Conservation (phyloP, 2,888 invertebrate genomes). For the Lottia scabra region DNA sequence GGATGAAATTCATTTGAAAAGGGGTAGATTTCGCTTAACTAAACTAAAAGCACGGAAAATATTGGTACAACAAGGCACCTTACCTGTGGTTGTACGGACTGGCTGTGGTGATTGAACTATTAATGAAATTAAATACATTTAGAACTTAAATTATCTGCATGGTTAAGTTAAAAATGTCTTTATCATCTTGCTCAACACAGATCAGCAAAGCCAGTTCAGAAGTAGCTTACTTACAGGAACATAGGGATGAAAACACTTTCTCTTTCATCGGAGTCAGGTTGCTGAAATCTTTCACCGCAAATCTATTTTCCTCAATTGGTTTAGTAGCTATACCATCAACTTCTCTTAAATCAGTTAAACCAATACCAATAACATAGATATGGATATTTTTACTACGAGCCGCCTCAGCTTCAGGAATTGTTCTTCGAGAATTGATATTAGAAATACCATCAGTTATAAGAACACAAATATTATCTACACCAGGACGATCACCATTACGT, state of each 20-base stretch:
- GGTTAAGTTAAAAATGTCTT: too few species aligned
- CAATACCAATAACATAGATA: conserved; percentile 49
- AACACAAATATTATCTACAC: conserved; percentile 52
- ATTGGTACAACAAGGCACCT: too few species aligned
- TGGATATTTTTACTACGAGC: conserved; percentile 39
- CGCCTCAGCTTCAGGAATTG: conserved; percentile 54
- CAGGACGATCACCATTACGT: conserved; percentile 54
- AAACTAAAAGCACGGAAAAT: too few species aligned
- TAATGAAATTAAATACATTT: too few species aligned
- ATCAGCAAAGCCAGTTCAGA: too few species aligned
- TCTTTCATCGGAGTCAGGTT: conserved; percentile 42
- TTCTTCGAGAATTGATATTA: conserved; percentile 54
- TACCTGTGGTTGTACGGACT: too few species aligned
- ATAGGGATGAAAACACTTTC: conserved; percentile 45
- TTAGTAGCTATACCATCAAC: conserved; percentile 40
- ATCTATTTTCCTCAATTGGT: conserved; percentile 39
- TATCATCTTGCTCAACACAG: too few species aligned
- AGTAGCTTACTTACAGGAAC: conserved; percentile 15
- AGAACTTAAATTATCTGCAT: too few species aligned
- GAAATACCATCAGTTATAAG: conserved; percentile 65
- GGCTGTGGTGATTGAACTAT: too few species aligned
- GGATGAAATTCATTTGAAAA: too few species aligned
- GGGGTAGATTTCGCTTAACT: too few species aligned
- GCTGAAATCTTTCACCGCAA: conserved; percentile 39
- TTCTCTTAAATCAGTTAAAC: conserved; percentile 41